Percentiles rank a stretch among this genome's conserved stretches.
Evolutionary conservation across 1,140 invertebrate genomes (phyloP).

Genomic region (Lysiphlebus fabarum): DNA sequence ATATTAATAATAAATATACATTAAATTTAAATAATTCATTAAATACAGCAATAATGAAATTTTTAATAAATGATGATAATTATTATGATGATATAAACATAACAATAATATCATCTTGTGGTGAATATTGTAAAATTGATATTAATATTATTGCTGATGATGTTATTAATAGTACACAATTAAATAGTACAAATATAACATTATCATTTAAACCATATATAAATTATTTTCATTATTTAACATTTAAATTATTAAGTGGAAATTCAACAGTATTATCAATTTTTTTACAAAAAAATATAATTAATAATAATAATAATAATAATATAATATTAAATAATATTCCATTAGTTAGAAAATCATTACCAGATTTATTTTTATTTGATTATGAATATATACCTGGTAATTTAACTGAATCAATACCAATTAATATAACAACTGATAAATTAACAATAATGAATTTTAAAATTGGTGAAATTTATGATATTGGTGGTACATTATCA

Average conservation of each 20-base stretch:
- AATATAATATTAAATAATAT: conserved; percentile 65
- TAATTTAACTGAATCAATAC: conserved; percentile 59
- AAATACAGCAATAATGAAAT: conserved; percentile 39
- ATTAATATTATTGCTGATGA: conserved; percentile 38
- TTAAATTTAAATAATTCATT: conserved; percentile 33
- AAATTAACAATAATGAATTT: conserved; percentile 63
- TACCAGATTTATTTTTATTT: conserved; percentile 68
- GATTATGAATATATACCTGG: conserved; percentile 64
- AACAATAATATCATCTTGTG: conserved; percentile 38
- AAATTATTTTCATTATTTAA: conserved; percentile 59
- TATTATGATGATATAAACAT: conserved; percentile 29
- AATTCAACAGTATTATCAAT: conserved; percentile 36
- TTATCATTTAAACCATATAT: conserved; percentile 58
- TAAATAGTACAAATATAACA: conserved; percentile 33
- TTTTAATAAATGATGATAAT: conserved; percentile 37
- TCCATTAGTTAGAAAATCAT: conserved; percentile 64
- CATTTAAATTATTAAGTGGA: conserved; percentile 38
- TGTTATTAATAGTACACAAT: conserved; percentile 23
- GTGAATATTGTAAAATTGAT: conserved; percentile 37
- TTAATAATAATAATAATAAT: conserved; percentile 49
- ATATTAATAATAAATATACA: conserved; percentile 29
- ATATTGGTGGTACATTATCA: conserved; percentile 68
- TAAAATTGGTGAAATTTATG: conserved; percentile 63
- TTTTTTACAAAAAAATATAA: conserved; percentile 31
- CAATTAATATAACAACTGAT: conserved; percentile 63